A percentile compares a stretch with the other conserved stretches of the same genome.
Conservation (phyloP, 2,113 vertebrate genomes). For the Anguilla japonica region DNA sequence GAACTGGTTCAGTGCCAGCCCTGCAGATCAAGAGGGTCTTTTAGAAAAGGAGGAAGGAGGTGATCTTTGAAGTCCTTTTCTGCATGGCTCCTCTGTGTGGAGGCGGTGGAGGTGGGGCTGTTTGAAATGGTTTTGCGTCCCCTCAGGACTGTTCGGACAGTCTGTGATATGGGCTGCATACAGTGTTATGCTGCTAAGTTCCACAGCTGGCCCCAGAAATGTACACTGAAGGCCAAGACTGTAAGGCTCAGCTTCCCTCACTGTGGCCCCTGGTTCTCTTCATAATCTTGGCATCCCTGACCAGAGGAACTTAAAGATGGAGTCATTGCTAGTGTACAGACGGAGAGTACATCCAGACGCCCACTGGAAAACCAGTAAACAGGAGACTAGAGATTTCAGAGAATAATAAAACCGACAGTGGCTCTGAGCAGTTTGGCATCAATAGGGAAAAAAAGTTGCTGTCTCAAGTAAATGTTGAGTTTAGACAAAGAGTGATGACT, state of each 20-base stretch:
- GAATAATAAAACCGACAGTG: neutral
- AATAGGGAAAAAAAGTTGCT: neutral
- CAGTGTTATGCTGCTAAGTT: neutral
- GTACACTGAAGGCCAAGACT: neutral
- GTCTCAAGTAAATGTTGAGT: neutral
- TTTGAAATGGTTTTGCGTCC: neutral
- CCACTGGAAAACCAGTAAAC: neutral
- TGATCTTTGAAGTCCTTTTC: neutral
- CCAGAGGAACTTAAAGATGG: neutral
- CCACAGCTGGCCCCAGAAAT: neutral
- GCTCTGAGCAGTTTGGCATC: constrained; percentile 5
- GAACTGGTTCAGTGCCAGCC: neutral
- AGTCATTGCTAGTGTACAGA: neutral
- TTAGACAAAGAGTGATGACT: neutral
- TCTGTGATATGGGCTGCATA: neutral
- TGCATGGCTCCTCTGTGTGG: neutral
- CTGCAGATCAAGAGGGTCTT: neutral
- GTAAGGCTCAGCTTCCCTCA: neutral
- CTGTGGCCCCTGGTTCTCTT: neutral
- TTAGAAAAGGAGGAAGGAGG: neutral
- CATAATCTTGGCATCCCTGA: neutral
- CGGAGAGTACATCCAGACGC: neutral
- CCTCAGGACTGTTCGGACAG: neutral
- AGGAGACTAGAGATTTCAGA: neutral
- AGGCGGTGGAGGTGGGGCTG: neutral